Percentiles rank a stretch among this genome's conserved stretches.
These are phyloP conservation scores for Amorpha juglandis DNA, from an alignment of 2,888 invertebrate genomes.

Conservation along the genomic window DNA sequence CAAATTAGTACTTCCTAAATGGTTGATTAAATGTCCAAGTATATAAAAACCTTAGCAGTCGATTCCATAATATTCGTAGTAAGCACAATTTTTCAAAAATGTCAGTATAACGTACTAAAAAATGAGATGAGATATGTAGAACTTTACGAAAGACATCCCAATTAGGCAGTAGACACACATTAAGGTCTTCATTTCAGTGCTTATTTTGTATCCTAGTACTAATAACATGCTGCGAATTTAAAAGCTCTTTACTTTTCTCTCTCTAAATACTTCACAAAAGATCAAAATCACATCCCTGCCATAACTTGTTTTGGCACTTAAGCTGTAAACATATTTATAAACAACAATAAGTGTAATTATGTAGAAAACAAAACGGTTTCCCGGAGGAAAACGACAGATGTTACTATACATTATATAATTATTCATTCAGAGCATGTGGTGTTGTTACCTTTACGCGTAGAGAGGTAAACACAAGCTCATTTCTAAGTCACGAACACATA, in stretches of 20 bases:
- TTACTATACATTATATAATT: constrained; percentile 31
- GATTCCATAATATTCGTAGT: too few species aligned
- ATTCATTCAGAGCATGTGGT: constrained; percentile 42
- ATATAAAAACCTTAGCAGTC: too few species aligned
- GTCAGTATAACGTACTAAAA: too few species aligned
- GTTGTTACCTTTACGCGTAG: constrained; percentile 30
- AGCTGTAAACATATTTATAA: background rate
- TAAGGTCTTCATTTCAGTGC: too few species aligned
- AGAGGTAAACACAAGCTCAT: constrained; percentile 8
- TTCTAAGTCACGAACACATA: constrained; percentile 54
- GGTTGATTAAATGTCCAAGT: too few species aligned
- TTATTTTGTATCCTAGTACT: too few species aligned
- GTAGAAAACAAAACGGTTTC: constrained; percentile 15
- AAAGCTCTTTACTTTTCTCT: background rate
- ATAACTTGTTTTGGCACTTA: background rate
- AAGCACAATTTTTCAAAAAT: too few species aligned
- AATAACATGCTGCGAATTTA: background rate
- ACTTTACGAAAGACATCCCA: too few species aligned
- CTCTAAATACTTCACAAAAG: background rate
- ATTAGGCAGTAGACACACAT: too few species aligned
- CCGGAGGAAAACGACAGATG: constrained; percentile 43
- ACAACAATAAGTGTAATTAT: background rate
- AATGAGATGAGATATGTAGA: too few species aligned
- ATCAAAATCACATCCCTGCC: background rate
- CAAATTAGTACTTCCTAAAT: too few species aligned